Conservation (phyloP, 1,140 invertebrate genomes). For the roundworm (Caenorhabditis elegans) region DNA sequence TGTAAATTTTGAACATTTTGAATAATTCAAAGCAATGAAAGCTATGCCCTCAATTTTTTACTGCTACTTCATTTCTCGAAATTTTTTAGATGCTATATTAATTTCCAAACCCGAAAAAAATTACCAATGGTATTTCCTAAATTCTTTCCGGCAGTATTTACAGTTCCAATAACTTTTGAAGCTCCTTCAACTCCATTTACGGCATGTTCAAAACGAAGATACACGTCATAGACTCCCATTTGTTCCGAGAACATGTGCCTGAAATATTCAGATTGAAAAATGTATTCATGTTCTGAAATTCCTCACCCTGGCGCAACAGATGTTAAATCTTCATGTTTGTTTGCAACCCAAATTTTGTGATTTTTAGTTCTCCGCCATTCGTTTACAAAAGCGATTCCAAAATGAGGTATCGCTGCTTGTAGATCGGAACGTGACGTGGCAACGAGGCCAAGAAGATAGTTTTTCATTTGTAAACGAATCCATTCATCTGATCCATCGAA, state of each 20-base stretch:
- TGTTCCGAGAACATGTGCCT: constrained; percentile 87
- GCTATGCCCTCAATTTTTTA: too few relatives aligned
- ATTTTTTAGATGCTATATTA: too few relatives aligned
- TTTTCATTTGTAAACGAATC: constrained; percentile 89
- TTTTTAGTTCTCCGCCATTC: constrained; percentile 87
- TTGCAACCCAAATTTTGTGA: neutral
- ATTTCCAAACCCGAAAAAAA: neutral
- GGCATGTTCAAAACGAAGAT: constrained; percentile 83
- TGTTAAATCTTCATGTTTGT: constrained; percentile 69
- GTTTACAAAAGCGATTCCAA: constrained; percentile 80
- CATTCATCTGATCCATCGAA: constrained; percentile 92
- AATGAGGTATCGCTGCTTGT: constrained; percentile 75
- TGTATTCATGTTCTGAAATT: neutral
- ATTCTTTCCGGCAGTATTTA: constrained; percentile 76
- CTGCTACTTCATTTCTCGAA: too few relatives aligned
- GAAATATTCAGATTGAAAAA: constrained; percentile 47
- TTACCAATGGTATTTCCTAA: neutral
- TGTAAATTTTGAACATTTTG: too few relatives aligned
- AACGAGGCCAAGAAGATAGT: constrained; percentile 84
- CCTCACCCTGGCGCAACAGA: constrained; percentile 63
- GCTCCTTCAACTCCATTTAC: constrained; percentile 91
- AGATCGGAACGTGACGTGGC: constrained; percentile 52
- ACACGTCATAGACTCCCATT: constrained; percentile 89
- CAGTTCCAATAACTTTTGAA: constrained; percentile 86
- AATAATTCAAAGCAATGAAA: too few relatives aligned